Base-by-base conservation (phyloP, 2,797 vertebrate species). In the Neopelma chrysocephalum region DNA sequence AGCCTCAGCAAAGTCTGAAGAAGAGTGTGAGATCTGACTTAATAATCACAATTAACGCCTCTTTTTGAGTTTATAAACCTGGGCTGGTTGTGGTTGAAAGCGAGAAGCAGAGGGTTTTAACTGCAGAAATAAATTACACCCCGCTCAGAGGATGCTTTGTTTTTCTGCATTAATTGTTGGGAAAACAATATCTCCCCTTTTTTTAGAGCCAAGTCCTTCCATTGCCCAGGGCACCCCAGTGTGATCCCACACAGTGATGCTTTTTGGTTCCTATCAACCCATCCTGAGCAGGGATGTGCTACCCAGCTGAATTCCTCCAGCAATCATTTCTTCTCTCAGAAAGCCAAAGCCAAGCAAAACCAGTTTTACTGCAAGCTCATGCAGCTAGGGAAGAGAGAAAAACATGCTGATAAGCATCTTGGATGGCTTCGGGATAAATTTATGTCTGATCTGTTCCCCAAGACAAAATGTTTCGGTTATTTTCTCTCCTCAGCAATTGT, bases 291-390 rank as follows among this genome's bases (percentile, higher is more conserved):
- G 43, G 48, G 79, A 51, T 65, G 82, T 87, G 87, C 78, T 68
- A 48, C 79, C 68, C 64, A 80, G 71, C 36, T 65, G 57, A 65
- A 53, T 70, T 92, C 60, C 89, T 92, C 51, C 81, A 79, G 66
- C 47, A 87, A 62, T 15, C 31, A 11, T 79, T 84, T 89, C 36
- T 85, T 58, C 65, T 68, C 68, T 77, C 75, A 87, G 76, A 89
- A 94, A 89, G 53, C 32, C 90, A 89, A 85, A 90, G 61, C n/a
- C 5, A 4, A 64, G 78, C n/a, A 78, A 79, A 96, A 94, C 90
- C 62, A 83, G 93, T 95, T 97, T 93, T 92, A 95, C 95, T 90
- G 58, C 87, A 89, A 85, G 93, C 93, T 94, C 89, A 36, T 7
- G 19, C 65, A 95, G 57, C 89, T 61, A 32, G 19, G 23, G 12